Evolutionary conservation across 2,797 vertebrate genomes (phyloP), one percentile per base, ranked within the genome.

Genomic region (Syngnathus rostellatus): DNA sequence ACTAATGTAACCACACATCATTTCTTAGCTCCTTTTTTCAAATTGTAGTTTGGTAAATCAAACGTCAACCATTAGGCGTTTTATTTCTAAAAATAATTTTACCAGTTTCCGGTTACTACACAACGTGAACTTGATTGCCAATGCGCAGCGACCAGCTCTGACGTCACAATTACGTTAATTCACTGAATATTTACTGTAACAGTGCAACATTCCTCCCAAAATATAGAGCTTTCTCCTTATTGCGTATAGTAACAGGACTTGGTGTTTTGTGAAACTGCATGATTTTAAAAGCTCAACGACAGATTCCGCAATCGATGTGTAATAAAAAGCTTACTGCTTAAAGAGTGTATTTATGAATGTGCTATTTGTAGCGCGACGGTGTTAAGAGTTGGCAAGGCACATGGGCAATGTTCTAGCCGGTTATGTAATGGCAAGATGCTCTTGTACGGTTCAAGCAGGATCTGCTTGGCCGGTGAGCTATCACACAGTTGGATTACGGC

Each of bases 81-180:
- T 43, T 62, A 45, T 53, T 53, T 16, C 2, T 12, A 40, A 17
- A 17, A 38, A 51, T 0, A 8, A 6, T 40, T 21, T 41, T 17
- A 37, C 17, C 45, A 11, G 31, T 10, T 63, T 64, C 46, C 48
- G 62, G 17, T 51, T 31, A 5, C 12, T 8, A 1, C 14, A 38
- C 31, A n/a, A 19, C 8, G 46, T 39, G 0, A 64, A 19, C 50
- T 64, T 64, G 45, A 21, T 50, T 39, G 63, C 40, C 48, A 64
- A 63, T 82, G 84, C 81, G 81, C 77, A 69, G 73, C 67, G 41
- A 31, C 40, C 38, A 69, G 72, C 68, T 83, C 58, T 85, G 82
- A 89, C 88, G 88, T 90, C 86, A 85, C 64, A 81, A 48, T 58
- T 58, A 83, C 83, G 83, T 74, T 78, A 23, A 48, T 57, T 66